phyloP scores from a whole-genome alignment of 37 sponge, comb jelly and placozoan species.

The Halisarca cf. caerulea region DNA sequence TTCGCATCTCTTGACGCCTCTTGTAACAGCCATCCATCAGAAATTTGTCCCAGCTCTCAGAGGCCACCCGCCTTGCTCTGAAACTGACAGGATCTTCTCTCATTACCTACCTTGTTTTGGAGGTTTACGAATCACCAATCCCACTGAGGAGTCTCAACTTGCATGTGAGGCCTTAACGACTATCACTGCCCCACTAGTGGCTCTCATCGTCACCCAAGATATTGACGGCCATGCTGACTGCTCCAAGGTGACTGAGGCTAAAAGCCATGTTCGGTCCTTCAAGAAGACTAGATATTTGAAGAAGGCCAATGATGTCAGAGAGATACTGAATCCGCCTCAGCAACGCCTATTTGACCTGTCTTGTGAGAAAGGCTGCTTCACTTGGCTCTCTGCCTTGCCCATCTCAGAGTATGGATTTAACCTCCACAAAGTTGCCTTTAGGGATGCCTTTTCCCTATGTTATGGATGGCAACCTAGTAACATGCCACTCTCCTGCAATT shows the following conservation, averaged over 20 bases:
- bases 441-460: not conserved
- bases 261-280: too few species aligned
- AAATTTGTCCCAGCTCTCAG: not conserved
- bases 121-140: not conserved
- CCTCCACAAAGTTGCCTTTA: not conserved
- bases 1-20: not conserved
- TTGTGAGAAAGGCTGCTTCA: not conserved
- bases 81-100: not conserved
- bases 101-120: not conserved
- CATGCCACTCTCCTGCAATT: not conserved
- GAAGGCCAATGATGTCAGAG: too few species aligned
- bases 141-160: not conserved
- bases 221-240: not conserved
- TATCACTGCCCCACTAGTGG: not conserved
- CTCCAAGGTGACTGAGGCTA: too few species aligned
- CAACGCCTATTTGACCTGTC: not conserved
- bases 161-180: not conserved
- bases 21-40: not conserved
- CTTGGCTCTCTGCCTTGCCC: not conserved
- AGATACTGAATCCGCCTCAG: too few species aligned
- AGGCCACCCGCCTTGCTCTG: not conserved
- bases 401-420: not conserved
- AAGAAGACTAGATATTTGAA: too few species aligned
- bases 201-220: not conserved
- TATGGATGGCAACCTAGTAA: not conserved